Conservation (phyloP, 2,888 invertebrate species). For the Microctonus aethiopoides region DNA sequence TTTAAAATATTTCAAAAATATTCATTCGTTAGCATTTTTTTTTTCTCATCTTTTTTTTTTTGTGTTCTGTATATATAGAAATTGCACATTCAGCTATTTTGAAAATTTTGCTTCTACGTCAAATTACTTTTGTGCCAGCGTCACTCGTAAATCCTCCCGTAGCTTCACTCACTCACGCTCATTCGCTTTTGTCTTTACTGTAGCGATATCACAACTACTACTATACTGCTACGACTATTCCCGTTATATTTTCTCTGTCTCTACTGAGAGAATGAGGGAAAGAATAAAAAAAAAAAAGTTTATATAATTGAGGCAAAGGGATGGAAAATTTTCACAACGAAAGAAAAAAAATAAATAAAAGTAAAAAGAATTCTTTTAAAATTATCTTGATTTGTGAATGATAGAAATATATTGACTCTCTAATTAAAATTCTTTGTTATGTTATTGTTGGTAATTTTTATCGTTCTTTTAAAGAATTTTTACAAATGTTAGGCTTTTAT, state of each 20-base stretch:
- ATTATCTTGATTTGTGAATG: background rate
- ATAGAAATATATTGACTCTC: background rate
- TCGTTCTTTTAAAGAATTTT: too few species aligned
- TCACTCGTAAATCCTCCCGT: conserved; percentile 25
- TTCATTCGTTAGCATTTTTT: background rate
- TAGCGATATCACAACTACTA: background rate
- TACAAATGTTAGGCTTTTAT: too few species aligned
- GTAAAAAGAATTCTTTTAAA: background rate
- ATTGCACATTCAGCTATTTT: conserved; percentile 50
- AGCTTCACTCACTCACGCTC: conserved; percentile 26
- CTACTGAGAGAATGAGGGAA: background rate
- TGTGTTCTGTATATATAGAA: background rate
- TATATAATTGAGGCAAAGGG: background rate
- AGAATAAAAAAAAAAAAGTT: too few species aligned
- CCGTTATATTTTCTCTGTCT: too few species aligned
- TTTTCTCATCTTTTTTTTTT: background rate
- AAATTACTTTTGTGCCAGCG: conserved; percentile 51
- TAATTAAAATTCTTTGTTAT: background rate
- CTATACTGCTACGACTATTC: too few species aligned
- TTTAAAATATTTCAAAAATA: background rate
- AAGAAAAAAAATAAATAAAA: too few species aligned
- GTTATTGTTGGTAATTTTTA: too few species aligned
- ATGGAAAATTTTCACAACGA: background rate
- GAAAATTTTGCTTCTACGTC: conserved; percentile 43
- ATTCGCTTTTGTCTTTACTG: background rate